These are phyloP conservation scores for Synergus laeviventris DNA, from an alignment of 2,888 invertebrate genomes.

Conservation along the genomic window DNA sequence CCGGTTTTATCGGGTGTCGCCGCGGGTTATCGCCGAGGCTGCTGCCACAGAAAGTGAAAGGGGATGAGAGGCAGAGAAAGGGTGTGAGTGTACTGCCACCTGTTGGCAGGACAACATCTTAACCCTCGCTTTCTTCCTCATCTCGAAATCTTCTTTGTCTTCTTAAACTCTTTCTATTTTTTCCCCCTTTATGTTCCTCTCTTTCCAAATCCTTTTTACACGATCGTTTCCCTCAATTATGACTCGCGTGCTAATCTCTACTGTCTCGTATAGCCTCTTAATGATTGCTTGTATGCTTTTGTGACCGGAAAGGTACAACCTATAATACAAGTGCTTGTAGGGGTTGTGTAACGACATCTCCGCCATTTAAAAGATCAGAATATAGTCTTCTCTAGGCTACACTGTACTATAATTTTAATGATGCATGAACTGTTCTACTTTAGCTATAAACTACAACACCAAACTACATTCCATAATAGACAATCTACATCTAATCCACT, in stretches of 20 bases:
- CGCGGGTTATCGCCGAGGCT: slow-evolving; percentile 75
- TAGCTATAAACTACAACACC: no score
- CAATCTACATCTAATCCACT: no score
- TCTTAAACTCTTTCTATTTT: slow-evolving; percentile 31
- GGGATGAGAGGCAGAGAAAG: slow-evolving; percentile 51
- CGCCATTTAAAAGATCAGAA: no score
- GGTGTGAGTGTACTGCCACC: slow-evolving; percentile 73
- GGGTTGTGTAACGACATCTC: no score
- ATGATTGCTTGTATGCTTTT: not conserved
- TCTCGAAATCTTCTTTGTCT: slow-evolving; percentile 37
- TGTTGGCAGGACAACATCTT: slow-evolving; percentile 75
- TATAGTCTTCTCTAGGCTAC: no score
- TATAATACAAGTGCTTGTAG: no score
- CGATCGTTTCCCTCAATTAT: not conserved
- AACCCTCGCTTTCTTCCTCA: slow-evolving; percentile 58
- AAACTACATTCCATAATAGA: no score
- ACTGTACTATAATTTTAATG: no score
- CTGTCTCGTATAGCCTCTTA: not conserved
- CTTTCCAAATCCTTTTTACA: slow-evolving; percentile 45
- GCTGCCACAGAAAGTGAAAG: slow-evolving; percentile 69
- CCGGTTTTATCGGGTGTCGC: slow-evolving; percentile 76
- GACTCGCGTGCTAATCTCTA: not conserved
- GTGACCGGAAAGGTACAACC: no score
- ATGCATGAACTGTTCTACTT: no score
- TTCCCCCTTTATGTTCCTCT: slow-evolving; percentile 42